Base-by-base conservation (phyloP, 2,888 invertebrate species). In the Desoria tigrina region DNA sequence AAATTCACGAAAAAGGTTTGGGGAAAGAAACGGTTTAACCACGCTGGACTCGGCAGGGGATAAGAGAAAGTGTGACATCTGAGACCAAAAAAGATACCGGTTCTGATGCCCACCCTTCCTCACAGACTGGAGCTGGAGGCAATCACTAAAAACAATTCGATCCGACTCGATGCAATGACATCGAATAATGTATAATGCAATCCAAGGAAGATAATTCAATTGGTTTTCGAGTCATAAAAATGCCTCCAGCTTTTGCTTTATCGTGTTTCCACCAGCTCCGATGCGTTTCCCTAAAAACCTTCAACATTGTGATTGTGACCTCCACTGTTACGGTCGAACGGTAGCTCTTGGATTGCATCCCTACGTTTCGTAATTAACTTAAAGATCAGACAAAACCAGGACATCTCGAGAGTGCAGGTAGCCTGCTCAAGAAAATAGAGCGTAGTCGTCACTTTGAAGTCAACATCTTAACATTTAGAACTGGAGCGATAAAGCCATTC, bases 61-160 rank as follows among this genome's bases (percentile, higher is more conserved):
- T 18, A 45, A 45, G 21, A 16, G 45, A 4, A 51, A 51, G 21
- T 51, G 51, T 51, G 51, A 51, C 51, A 51, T 51, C 26, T 23
- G 51, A 21, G 51, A 51, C 26, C 51, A 51, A 21, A 14, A 24
- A 51, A 26, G 16, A 14, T 51, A 26, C 14, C 26, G 6, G 23
- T 51, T 11, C 7, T 51, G 14, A 7, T 24, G 21, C 26, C 26
- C 14, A 16, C 2, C 16, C 51, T 51, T 21, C 45, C 16, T 45
- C 45, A 16, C 45, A 16, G n/a, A 45, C 54, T n/a, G n/a, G n/a
- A n/a, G n/a, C 55, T 54, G 24, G 55, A 55, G 42, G 62, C 62
- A 62, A 55, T 62, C 55, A 45, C 62, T 55, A 28, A 55, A 62
- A 62, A 62, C 55, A 62, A 62, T 62, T 55, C 59, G 23, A 45